Evolutionary conservation across 2,888 invertebrate genomes (phyloP).

Genomic region (Argyra leucocephala): DNA sequence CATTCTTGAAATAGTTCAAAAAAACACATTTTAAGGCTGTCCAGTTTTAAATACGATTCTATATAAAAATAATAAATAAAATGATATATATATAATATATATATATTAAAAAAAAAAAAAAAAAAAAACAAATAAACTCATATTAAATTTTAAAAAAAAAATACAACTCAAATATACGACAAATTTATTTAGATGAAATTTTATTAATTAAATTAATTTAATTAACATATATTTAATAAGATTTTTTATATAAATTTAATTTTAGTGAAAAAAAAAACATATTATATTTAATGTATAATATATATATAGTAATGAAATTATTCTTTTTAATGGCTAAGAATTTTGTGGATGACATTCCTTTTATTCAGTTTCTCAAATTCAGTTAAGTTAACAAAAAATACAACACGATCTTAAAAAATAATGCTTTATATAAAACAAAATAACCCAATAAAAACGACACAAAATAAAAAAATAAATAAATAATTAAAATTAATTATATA

Average conservation of each 20-base stretch:
- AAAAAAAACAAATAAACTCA: not conserved
- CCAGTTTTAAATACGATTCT: slow-evolving; percentile 4
- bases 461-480: too few species aligned
- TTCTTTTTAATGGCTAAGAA: not conserved
- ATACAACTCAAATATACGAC: not conserved
- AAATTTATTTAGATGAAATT: not conserved
- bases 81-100: too few species aligned
- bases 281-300: not conserved
- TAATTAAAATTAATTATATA: too few species aligned
- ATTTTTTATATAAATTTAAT: not conserved
- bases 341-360: not conserved
- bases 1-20: not conserved
- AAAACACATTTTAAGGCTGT: slow-evolving; percentile 2
- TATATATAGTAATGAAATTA: not conserved
- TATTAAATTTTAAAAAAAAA: not conserved
- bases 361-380: not conserved
- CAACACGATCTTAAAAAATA: too few species aligned
- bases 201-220: not conserved
- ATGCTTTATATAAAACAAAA: too few species aligned
- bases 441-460: too few species aligned
- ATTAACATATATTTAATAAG: not conserved
- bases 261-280: not conserved
- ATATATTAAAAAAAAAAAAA: too few species aligned
- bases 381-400: too few species aligned
- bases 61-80: not conserved